Evolutionary conservation across 2,888 invertebrate genomes (phyloP), one percentile per base, ranked within the genome.

Genomic region (Polia nebulosa): DNA sequence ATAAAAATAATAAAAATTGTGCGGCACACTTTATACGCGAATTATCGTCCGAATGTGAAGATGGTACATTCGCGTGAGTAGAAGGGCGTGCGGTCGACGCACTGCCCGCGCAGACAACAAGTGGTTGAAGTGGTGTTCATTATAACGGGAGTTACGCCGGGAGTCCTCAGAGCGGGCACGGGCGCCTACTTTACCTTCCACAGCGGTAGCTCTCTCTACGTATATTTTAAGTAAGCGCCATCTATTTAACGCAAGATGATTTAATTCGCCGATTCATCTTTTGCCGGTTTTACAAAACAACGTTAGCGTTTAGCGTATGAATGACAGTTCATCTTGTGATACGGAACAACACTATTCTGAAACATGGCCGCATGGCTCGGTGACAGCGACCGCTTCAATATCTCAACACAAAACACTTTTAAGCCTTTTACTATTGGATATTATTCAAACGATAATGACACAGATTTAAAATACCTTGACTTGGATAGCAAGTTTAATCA

Each of bases 71-170:
- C 94, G 94, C 95, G 92, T 89, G 86, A 91, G 78, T 89, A 87
- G 89, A 92, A 93, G 92, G 94, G 94, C 95, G 95, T 93, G 93
- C 95, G 94, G 92, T 91, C 94, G 94, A 93, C 94, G 94, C 95
- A 95, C 95, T 95, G 94, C 95, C 95, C 94, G 93, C 89, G 82
- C 93, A 94, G 92, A 94, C 92, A 94, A 94, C 93, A 94, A 94
- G 93, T 93, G 92, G 88, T 93, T 94, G 93, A 94, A 94, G 93
- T 93, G 92, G 88, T 93, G 89, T 88, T 91, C 91, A 93, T 92
- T 94, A 94, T 95, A 95, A 95, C 95, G 95, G 95, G 95, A 95
- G 91, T 94, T 95, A 89, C 91, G 93, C 90, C 91, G 88, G 92
- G 92, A 94, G 92, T 93, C 90, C 90, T 91, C 90, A 87, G 84